Conservation (phyloP, 2,113 vertebrate genomes). For the Oceanites oceanicus region DNA sequence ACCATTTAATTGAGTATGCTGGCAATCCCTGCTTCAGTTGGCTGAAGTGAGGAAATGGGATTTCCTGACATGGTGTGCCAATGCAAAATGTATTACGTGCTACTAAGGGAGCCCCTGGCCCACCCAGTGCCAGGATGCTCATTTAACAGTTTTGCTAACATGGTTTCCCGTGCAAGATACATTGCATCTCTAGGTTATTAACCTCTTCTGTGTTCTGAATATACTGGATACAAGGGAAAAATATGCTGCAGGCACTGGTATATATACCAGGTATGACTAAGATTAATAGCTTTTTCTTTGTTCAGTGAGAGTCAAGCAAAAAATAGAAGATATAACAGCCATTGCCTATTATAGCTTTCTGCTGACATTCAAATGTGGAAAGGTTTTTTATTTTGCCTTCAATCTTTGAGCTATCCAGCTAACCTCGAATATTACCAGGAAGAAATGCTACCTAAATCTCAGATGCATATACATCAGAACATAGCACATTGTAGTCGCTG, state of each 20-base stretch:
- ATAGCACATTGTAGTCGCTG: background rate
- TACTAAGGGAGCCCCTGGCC: background rate
- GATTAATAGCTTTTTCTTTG: background rate
- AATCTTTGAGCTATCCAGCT: background rate
- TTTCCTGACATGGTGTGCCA: slow-evolving; percentile 5
- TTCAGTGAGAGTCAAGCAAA: background rate
- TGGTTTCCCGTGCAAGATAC: background rate
- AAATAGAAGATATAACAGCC: background rate
- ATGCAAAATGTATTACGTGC: background rate
- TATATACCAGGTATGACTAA: background rate
- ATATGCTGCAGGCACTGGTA: background rate
- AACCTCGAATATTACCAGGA: background rate
- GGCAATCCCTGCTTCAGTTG: background rate
- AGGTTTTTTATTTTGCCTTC: background rate
- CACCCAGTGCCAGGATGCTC: slow-evolving; percentile 3
- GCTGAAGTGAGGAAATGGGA: slow-evolving; percentile 20
- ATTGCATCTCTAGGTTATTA: background rate
- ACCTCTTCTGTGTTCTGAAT: background rate
- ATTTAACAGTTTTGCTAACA: background rate
- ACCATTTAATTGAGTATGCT: background rate
- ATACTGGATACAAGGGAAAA: background rate
- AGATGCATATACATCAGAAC: background rate
- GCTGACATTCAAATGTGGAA: background rate
- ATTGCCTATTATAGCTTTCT: background rate
- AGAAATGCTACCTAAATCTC: background rate